A percentile compares a stretch with the other conserved stretches of the same genome.
phyloP scores from a whole-genome alignment of 2,113 vertebrate species.

The Oryzias celebensis region DNA sequence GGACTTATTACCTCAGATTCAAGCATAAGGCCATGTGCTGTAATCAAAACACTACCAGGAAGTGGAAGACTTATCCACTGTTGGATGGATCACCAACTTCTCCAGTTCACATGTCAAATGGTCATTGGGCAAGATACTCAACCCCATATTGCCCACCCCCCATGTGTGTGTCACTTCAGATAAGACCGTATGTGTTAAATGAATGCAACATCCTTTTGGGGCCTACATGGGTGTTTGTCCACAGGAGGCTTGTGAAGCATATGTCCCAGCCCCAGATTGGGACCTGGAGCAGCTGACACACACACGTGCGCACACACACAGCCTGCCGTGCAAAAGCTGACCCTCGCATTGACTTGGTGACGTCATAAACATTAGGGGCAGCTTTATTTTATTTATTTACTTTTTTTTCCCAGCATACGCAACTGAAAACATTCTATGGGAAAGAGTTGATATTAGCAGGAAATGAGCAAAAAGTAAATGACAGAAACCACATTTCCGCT shows the following conservation, averaged over 20 bases:
- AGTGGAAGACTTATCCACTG: background rate
- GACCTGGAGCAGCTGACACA: slow-evolving; percentile 55
- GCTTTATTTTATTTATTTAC: background rate
- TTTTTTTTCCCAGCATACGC: no score
- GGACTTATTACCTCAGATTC: background rate
- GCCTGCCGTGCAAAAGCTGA: slow-evolving; percentile 22
- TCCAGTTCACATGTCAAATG: background rate
- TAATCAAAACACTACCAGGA: background rate
- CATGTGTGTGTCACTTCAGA: background rate
- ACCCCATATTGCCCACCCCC: background rate
- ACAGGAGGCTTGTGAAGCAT: slow-evolving; percentile 62
- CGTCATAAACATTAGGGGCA: background rate
- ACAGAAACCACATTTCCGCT: no score
- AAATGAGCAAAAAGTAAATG: no score
- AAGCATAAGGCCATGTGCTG: no score
- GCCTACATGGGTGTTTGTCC: slow-evolving; percentile 33
- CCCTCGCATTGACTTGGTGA: slow-evolving; percentile 15
- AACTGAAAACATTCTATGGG: no score
- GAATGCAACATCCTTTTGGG: slow-evolving; percentile 33
- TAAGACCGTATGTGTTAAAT: background rate
- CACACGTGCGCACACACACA: slow-evolving; percentile 23
- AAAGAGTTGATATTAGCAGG: no score
- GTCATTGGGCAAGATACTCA: background rate
- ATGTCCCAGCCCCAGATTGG: slow-evolving; percentile 49
- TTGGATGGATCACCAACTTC: background rate